Evolutionary conservation across 2,797 vertebrate species (phyloP).

Genomic region (Pseudochirops cupreus): DNA sequence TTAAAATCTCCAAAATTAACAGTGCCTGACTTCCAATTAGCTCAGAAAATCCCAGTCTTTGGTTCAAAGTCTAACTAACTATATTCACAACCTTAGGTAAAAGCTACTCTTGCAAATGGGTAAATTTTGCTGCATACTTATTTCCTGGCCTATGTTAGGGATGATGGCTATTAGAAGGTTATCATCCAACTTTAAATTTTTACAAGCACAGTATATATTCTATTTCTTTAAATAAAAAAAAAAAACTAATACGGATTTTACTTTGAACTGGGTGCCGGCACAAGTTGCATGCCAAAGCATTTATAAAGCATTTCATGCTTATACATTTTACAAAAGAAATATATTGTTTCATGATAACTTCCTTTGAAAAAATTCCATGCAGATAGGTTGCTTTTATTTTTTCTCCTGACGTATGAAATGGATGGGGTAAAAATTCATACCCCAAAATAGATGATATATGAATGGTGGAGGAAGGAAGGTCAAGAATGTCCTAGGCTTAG

Average conservation of each 20-base stretch:
- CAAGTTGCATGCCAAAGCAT: conserved; percentile 65
- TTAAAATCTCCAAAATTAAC: conserved; percentile 61
- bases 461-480: conserved; percentile 41
- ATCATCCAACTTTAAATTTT: conserved; percentile 69
- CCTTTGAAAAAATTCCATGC: conserved; percentile 53
- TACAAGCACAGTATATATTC: conserved; percentile 60
- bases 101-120: conserved; percentile 63
- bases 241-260: conserved; percentile 57
- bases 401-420: conserved; percentile 56
- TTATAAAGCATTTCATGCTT: conserved; percentile 61
- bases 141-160: conserved; percentile 64
- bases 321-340: conserved; percentile 58
- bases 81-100: conserved; percentile 55
- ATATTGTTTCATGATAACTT: conserved; percentile 70
- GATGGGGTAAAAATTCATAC: conserved; percentile 39
- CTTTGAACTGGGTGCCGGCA: conserved; percentile 63
- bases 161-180: conserved; percentile 58
- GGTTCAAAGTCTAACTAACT: conserved; percentile 66
- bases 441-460: conserved; percentile 14
- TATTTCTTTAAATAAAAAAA: conserved; percentile 21
- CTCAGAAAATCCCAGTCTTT: conserved; percentile 69
- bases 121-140: conserved; percentile 55
- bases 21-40: conserved; percentile 64
- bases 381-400: conserved; percentile 8
- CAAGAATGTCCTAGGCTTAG: background rate